These are phyloP conservation scores for Callimico goeldii DNA, from an alignment of 2,797 vertebrate species.

Conservation along the genomic window DNA sequence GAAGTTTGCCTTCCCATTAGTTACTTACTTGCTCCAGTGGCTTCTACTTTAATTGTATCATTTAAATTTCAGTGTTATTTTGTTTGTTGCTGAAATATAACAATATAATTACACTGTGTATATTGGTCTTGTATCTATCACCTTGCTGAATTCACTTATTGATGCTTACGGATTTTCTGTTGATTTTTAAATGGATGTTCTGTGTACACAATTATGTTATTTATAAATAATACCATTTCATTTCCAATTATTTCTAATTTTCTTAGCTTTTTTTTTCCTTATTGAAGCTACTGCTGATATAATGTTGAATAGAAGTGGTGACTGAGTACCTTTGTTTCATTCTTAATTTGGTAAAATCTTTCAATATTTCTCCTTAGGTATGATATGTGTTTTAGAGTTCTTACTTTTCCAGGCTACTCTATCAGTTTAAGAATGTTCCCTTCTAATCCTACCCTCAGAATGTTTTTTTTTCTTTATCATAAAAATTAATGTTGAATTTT, in stretches of 20 bases:
- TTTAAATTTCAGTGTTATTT: background rate
- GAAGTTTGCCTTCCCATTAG: background rate
- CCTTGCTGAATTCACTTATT: background rate
- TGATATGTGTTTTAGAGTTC: background rate
- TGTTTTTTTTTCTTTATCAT: background rate
- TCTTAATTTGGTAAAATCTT: background rate
- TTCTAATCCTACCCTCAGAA: background rate
- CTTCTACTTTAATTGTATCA: background rate
- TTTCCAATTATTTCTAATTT: background rate
- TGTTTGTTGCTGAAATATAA: background rate
- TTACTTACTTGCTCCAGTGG: background rate
- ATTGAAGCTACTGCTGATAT: background rate
- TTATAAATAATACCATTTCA: background rate
- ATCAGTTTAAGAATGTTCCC: background rate
- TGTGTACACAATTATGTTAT: background rate
- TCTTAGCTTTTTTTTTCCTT: background rate
- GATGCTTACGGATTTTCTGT: background rate
- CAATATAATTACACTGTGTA: background rate
- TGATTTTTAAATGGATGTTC: background rate
- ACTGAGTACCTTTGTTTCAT: background rate
- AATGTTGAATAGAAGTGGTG: background rate
- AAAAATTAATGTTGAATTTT: background rate
- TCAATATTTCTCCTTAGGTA: background rate
- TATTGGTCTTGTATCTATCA: background rate
- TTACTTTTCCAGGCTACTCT: background rate